Base-by-base conservation (phyloP, 2,113 vertebrate species). In the Alouatta palliata region DNA sequence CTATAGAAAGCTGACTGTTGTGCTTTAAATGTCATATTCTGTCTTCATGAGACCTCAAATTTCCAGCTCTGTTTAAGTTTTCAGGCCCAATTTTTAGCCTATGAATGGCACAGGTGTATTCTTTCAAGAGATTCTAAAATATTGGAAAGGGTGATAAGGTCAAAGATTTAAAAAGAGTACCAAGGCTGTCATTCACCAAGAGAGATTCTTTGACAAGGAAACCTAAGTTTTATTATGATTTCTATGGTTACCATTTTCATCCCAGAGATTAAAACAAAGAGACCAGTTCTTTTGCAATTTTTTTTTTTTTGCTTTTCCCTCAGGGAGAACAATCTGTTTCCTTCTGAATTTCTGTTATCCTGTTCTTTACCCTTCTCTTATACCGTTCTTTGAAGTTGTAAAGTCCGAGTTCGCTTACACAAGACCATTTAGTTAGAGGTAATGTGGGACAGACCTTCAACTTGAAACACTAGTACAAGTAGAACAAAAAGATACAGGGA, bases 221-320 rank as follows among this genome's bases (percentile, higher is more conserved):
- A 12, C 13, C 43, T 89, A 91, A 95, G 9, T 98, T 96, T 96
- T 82, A 95, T 73, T 96, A 70, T 68, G 96, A 97, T 87, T 97
- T 97, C 96, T 97, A 97, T 95, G 71, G 77, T 92, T 92, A 83
- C 70, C 43, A 30, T 96, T 97, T 96, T 98, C 71, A 97, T 64
- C 27, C 75, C 8, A 17, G 73, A 89, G 76, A 95, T 91, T 96
- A 82, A 97, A 97, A 92, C n/a, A 97, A 96, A 95, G 21, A 96
- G 1, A 80, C 90, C 3, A n/a, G 12, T 37, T 96, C 45, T 89
- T 64, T 96, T 92, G 71, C 90, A 93, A 97, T 37, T 82, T n/a
- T 83, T 97, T 83, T 97, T 75, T 97, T 86, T 90, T 66, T 2
- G 70, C 23, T 85, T 87, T 81, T 89, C 40, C 89, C 95, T 97